Percentiles rank a stretch among this genome's conserved stretches.
Evolutionary conservation across 2,888 invertebrate genomes (phyloP).

Genomic region (Chalcis sispes): DNA sequence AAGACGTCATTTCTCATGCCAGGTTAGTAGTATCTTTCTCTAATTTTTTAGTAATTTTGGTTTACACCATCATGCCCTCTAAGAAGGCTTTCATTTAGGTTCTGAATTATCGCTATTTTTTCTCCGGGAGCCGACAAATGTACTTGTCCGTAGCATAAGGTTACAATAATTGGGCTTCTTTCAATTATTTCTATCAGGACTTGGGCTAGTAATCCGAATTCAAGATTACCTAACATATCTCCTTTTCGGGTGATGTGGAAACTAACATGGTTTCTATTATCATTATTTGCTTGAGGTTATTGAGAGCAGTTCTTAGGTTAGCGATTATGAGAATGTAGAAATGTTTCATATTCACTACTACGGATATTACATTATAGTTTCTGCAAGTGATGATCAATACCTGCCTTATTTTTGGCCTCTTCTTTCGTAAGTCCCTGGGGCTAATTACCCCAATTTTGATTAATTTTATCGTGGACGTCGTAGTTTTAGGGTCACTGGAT

Average conservation of each 20-base stretch:
- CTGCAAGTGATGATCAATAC: neutral
- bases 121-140: neutral
- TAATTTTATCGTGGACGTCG: slow-evolving; percentile 22
- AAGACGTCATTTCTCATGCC: slow-evolving; percentile 52
- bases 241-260: slow-evolving; percentile 43
- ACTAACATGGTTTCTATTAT: too few relatives aligned
- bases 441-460: slow-evolving; percentile 42
- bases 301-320: neutral
- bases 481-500: slow-evolving; percentile 28
- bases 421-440: neutral
- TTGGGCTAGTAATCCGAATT: neutral
- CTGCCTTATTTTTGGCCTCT: slow-evolving; percentile 22
- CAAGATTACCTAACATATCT: slow-evolving; percentile 28
- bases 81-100: slow-evolving; percentile 38
- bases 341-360: too few relatives aligned
- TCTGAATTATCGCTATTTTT: slow-evolving; percentile 43
- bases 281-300: neutral
- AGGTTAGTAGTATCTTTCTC: slow-evolving; percentile 55
- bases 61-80: slow-evolving; percentile 10
- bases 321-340: too few relatives aligned
- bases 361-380: too few relatives aligned
- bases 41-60: slow-evolving; percentile 35
- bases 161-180: neutral
- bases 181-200: neutral
- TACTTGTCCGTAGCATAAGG: too few relatives aligned